These are phyloP conservation scores for Drosophila birchii DNA, from an alignment of 2,888 invertebrate genomes.

Conservation along the genomic window DNA sequence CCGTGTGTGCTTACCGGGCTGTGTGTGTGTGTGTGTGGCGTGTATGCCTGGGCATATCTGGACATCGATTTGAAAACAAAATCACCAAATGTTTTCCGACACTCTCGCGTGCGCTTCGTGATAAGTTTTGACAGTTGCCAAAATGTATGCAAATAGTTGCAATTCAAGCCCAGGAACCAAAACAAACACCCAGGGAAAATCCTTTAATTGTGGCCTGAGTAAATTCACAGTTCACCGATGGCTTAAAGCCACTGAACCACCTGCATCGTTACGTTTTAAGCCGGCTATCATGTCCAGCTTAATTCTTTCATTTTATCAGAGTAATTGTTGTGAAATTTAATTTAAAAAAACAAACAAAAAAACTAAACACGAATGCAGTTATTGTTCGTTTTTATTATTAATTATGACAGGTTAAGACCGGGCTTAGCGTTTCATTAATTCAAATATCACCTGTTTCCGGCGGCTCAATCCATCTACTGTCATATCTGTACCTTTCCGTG, in stretches of 20 bases:
- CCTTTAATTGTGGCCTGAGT: conserved; percentile 38
- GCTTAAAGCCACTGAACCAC: conserved; percentile 35
- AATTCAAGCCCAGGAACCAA: conserved; percentile 5
- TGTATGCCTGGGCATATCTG: conserved; percentile 42
- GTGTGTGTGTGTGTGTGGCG: conserved; percentile 4
- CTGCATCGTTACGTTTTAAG: conserved; percentile 1
- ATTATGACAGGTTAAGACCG: background rate
- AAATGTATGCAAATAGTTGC: conserved; percentile 66
- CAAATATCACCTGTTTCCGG: conserved; percentile 7
- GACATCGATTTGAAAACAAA: conserved; percentile 67
- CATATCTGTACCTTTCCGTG: conserved; percentile 3
- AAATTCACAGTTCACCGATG: conserved; percentile 18
- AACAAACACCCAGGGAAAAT: conserved; percentile 24
- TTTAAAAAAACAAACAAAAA: background rate
- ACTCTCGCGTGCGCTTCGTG: conserved; percentile 61
- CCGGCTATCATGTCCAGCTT: conserved; percentile 3
- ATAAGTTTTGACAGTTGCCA: conserved; percentile 72
- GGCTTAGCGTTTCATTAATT: conserved; percentile 27
- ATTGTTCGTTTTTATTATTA: background rate
- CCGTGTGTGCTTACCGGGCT: conserved; percentile 42
- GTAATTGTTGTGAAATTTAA: background rate
- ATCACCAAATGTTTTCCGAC: conserved; percentile 61
- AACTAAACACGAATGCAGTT: background rate
- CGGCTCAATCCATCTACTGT: conserved; percentile 16
- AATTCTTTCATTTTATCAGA: conserved; percentile 2